Evolutionary conservation across 1,140 invertebrate genomes (phyloP), one percentile per base, ranked within the genome.

Genomic region (Drosophila sechellia): DNA sequence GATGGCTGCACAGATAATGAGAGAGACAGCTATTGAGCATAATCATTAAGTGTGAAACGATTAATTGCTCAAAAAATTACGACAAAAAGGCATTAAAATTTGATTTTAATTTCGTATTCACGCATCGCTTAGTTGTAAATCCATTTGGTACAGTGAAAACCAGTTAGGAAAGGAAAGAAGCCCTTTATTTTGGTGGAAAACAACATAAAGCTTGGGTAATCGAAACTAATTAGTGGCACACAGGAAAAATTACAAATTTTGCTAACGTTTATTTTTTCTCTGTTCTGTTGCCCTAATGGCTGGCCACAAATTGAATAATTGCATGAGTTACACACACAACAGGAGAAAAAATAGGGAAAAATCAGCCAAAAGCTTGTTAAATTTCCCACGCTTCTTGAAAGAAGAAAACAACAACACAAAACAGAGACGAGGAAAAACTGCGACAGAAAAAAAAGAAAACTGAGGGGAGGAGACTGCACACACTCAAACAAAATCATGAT

Each of bases 281-380:
- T 12, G 37, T 27, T 37, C 27, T 17, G 57, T 45, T 17, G 50
- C 64, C 40, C 59, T 75, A 75, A 56, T 76, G 54, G 48, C 48
- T 75, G 48, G 35, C 77, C 81, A 50, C 81, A 84, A 86, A 84
- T 84, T 84, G 81, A 84, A 84, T 84, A 84, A 84, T 84, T 84
- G 73, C 81, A 86, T 72, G 73, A 80, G 58, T 53, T 72, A 70
- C 50, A 70, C 20, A 45, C 64, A 70, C 20, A 39, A 63, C 35
- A 31, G 46, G 37, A 17, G 15, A 17, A 6, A 43, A 43, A 64
- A 43, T 17, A 6, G 15, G 27, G 15, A 39, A 39, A 69, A 56
- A 27, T 42, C 52, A 70, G 15, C 43, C 34, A 31, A 70, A 57
- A 75, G 61, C 77, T 86, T 69, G 81, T 81, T 81, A 57, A 72